These are phyloP conservation scores for Scortum barcoo DNA, from an alignment of 2,113 vertebrate genomes.

Conservation along the genomic window DNA sequence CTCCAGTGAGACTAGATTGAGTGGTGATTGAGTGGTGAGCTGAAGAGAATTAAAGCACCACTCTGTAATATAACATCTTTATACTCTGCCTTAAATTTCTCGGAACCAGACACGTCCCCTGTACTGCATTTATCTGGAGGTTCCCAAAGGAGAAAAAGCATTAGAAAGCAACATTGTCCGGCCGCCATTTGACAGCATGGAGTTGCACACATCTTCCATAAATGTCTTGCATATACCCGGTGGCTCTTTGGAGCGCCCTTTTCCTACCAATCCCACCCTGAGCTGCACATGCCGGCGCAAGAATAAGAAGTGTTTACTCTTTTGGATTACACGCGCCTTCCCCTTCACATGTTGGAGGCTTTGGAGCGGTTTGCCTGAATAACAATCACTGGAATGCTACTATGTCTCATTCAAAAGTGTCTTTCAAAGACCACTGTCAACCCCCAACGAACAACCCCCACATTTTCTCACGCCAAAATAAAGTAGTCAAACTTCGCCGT, in stretches of 20 bases:
- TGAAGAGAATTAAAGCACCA: slow-evolving; percentile 35
- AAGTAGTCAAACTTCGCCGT: slow-evolving; percentile 56
- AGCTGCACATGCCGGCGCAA: slow-evolving; percentile 52
- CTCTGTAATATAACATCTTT: slow-evolving; percentile 29
- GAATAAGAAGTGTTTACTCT: slow-evolving; percentile 75
- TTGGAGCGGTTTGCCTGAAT: slow-evolving; percentile 65
- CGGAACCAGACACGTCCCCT: slow-evolving; percentile 16
- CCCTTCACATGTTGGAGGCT: slow-evolving; percentile 67
- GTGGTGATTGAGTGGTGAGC: slow-evolving; percentile 14
- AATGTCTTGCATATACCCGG: slow-evolving; percentile 56
- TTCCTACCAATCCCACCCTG: slow-evolving; percentile 44
- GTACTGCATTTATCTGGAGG: slow-evolving; percentile 42
- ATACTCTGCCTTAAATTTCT: slow-evolving; percentile 46
- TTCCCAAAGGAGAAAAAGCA: slow-evolving; percentile 38
- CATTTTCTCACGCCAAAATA: slow-evolving; percentile 79
- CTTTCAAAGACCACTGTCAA: slow-evolving; percentile 74
- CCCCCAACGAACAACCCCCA: slow-evolving; percentile 57
- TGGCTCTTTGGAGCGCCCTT: slow-evolving; percentile 51
- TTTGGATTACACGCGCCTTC: slow-evolving; percentile 55
- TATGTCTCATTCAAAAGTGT: slow-evolving; percentile 79
- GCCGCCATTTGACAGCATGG: slow-evolving; percentile 36
- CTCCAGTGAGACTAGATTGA: slow-evolving; percentile 11
- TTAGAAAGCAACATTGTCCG: slow-evolving; percentile 47
- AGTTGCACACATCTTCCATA: slow-evolving; percentile 56
- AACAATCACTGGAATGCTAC: slow-evolving; percentile 81